These are phyloP conservation scores for Apocrypta bakeri DNA, from an alignment of 1,140 invertebrate genomes.

Conservation along the genomic window DNA sequence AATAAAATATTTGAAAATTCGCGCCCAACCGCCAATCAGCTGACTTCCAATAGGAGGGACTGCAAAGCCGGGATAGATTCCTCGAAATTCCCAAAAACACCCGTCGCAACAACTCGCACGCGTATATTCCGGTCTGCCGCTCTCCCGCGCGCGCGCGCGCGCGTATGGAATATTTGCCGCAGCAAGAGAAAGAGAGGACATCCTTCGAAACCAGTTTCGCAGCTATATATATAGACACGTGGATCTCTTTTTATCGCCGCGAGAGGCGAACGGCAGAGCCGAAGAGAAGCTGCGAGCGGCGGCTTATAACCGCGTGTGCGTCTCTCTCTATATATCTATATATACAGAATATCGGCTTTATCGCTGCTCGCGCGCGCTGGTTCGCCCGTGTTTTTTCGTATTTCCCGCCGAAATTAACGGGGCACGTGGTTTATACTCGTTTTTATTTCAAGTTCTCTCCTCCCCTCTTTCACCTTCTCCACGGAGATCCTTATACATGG, in stretches of 20 bases:
- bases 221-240: conserved; percentile 62
- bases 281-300: background rate
- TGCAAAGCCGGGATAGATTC: background rate
- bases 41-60: background rate
- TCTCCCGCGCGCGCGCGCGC: background rate
- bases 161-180: background rate
- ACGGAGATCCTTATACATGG: too few species aligned
- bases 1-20: background rate
- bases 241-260: conserved; percentile 58
- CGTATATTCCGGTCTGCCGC: conserved; percentile 47
- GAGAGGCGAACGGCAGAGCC: background rate
- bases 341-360: too few species aligned
- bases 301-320: background rate
- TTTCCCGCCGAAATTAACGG: background rate
- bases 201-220: conserved; percentile 72
- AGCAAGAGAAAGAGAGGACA: conserved; percentile 55
- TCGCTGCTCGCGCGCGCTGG: background rate
- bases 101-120: conserved; percentile 33
- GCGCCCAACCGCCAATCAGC: background rate
- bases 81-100: background rate
- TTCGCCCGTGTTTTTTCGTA: background rate
- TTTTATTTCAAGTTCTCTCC: too few species aligned
- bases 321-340: too few species aligned
- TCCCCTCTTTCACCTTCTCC: too few species aligned
- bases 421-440: background rate